Base-by-base conservation (phyloP, 2,113 vertebrate species). In the Pterocles orientalis region DNA sequence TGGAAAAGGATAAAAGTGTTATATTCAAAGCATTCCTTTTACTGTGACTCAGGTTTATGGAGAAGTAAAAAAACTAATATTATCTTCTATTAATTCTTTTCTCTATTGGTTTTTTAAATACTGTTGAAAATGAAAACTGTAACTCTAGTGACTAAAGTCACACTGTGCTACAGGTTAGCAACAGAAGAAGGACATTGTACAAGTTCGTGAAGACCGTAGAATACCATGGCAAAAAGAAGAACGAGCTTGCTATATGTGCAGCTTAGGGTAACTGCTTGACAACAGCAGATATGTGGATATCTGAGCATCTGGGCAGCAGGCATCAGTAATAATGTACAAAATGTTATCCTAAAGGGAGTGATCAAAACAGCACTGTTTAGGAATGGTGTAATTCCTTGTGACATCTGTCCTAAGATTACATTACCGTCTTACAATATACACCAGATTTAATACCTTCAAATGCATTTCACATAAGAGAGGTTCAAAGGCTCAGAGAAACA, bases 51-150 rank as follows among this genome's bases (percentile, higher is more conserved):
- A 21, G 43, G 61, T 86, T 97, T 78, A 95, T 88, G 12, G 51
- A 89, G 80, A 91, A 92, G 84, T 91, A 88, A 89, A 64, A 92
- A 48, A 24, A 68, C 39, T 64, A 73, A 86, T 86, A 58, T 71
- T 56, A 19, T 75, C 54, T 91, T 78, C 48, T 62, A 90, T 92
- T 78, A 93, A 39, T 39, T 81, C n/a, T 60, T 92, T 70, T 80
- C 58, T 73, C 14, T 48, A 90, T 39, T 6, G 2, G 2, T 34
- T 86, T 90, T 84, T 82, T 45, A 83, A 95, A 81, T 10, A 70
- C n/a, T 33, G 12, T 31, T 75, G 56, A 88, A 95, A 88, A 72
- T 72, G 12, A 62, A 57, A 79, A 65, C 29, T 41, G 10, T 61
- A 70, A 50, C 43, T 86, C n/a, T 31, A 18, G 20, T 48, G 51